phyloP scores from a whole-genome alignment of 2,797 vertebrate genomes.

The Pseudotriccus pelzelni region DNA sequence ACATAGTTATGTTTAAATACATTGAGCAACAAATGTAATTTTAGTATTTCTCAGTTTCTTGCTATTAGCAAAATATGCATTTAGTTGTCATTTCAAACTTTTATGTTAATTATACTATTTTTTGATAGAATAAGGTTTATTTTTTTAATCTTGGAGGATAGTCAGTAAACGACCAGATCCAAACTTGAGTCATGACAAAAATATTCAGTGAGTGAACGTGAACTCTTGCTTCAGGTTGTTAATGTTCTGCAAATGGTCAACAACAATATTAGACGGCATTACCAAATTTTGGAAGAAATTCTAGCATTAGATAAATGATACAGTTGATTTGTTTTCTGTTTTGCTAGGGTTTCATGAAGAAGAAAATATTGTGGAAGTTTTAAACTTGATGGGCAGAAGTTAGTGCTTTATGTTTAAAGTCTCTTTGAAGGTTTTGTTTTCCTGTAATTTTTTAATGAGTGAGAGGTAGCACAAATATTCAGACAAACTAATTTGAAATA shows the following conservation, averaged over 20 bases:
- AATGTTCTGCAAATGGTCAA: background rate
- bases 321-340: background rate
- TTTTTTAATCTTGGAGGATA: background rate
- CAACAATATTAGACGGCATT: background rate
- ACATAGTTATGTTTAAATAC: background rate
- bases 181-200: background rate
- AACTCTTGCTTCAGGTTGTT: background rate
- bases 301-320: background rate
- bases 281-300: background rate
- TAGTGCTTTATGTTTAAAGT: background rate
- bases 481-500: background rate
- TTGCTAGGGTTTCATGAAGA: background rate
- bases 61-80: background rate
- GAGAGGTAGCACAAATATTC: background rate
- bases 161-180: background rate
- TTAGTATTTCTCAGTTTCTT: background rate
- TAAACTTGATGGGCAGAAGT: background rate
- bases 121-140: background rate
- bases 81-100: background rate
- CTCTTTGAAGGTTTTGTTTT: background rate
- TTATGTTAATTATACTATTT: background rate
- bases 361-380: background rate
- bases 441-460: background rate
- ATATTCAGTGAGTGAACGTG: background rate
- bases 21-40: background rate